Evolutionary conservation across 2,113 vertebrate species (phyloP).

Genomic region (Sardina pilchardus): DNA sequence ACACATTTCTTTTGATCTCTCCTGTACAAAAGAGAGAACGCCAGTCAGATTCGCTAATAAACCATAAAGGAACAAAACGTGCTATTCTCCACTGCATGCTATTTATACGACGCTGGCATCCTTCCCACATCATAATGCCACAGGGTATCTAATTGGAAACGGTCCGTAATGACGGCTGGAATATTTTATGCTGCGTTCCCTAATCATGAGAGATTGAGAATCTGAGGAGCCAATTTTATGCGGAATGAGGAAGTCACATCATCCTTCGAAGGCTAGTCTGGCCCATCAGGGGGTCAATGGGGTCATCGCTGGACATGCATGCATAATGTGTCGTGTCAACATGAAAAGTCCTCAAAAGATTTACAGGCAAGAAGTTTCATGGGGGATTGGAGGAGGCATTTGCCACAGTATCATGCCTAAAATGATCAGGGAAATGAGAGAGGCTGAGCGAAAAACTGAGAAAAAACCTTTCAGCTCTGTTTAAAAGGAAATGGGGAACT

Average conservation of each 20-base stretch:
- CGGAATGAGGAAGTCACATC: constrained; percentile 26
- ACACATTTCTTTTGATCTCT: constrained; percentile 4
- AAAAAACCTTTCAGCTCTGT: neutral
- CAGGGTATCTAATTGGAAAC: neutral
- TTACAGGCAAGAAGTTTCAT: neutral
- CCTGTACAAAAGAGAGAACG: neutral
- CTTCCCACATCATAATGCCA: neutral
- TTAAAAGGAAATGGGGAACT: constrained; percentile 18
- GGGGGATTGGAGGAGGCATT: constrained; percentile 12
- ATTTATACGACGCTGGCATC: neutral
- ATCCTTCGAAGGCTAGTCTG: constrained; percentile 44
- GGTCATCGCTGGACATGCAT: constrained; percentile 59
- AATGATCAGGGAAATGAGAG: constrained; percentile 20
- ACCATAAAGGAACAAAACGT: constrained; percentile 3
- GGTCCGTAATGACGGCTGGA: neutral
- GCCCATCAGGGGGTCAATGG: constrained; percentile 60
- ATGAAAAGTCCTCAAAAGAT: constrained; percentile 55
- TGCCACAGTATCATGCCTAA: constrained; percentile 17
- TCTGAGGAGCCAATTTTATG: constrained; percentile 25
- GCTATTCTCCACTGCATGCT: neutral
- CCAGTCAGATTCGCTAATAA: neutral
- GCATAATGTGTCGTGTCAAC: constrained; percentile 43
- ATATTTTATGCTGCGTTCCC: neutral
- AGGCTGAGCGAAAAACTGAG: neutral
- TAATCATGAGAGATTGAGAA: constrained; percentile 3